phyloP scores from a whole-genome alignment of 2,888 invertebrate genomes.

The Ormyrus rosae region DNA sequence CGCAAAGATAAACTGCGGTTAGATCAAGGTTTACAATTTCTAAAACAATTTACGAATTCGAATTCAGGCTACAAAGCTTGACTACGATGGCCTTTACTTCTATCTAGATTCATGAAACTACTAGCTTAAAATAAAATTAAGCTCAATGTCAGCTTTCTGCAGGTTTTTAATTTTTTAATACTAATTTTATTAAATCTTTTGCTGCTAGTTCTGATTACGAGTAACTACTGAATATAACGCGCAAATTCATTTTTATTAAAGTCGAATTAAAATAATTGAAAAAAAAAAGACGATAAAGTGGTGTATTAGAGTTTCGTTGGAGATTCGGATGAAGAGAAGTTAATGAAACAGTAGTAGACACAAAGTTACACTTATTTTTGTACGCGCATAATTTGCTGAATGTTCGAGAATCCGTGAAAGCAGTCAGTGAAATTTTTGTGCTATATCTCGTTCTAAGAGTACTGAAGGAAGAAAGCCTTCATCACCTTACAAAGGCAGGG shows the following conservation, averaged over 20 bases:
- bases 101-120: conserved; percentile 13
- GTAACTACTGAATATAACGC: conserved; percentile 12
- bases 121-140: no score
- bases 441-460: neutral
- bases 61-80: conserved; percentile 21
- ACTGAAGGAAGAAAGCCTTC: conserved; percentile 33
- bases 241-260: conserved; percentile 27
- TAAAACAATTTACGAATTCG: conserved; percentile 5
- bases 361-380: conserved; percentile 48
- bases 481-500: conserved; percentile 7
- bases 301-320: conserved; percentile 7
- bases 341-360: neutral
- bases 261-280: conserved; percentile 1
- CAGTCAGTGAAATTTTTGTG: conserved; percentile 10
- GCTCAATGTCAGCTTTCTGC: neutral
- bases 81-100: conserved; percentile 22
- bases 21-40: conserved; percentile 14
- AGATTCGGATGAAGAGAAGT: conserved; percentile 18
- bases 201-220: conserved; percentile 1
- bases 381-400: conserved; percentile 43
- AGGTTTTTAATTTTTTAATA: conserved; percentile 14
- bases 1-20: neutral
- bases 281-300: conserved; percentile 8
- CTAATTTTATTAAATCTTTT: conserved; percentile 3
- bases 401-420: conserved; percentile 13